phyloP scores from a whole-genome alignment of 2,888 invertebrate genomes.

The Dynastes hyllus region DNA sequence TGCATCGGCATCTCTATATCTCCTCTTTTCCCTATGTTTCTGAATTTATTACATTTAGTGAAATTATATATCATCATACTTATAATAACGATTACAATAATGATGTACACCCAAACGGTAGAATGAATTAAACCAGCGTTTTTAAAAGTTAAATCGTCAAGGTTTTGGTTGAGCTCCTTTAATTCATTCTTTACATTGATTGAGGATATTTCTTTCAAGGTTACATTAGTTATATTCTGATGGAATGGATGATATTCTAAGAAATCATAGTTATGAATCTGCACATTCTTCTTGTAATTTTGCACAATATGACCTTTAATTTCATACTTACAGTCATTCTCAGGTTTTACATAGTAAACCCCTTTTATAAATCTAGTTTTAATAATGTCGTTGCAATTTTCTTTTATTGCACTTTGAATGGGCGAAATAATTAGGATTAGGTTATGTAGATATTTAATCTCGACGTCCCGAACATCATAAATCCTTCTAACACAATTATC shows the following conservation, averaged over 20 bases:
- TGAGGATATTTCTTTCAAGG: neutral
- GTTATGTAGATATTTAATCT: neutral
- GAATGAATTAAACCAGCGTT: slow-evolving; percentile 11
- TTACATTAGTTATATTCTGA: slow-evolving; percentile 17
- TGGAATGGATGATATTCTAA: slow-evolving; percentile 8
- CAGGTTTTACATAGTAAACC: slow-evolving; percentile 4
- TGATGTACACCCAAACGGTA: slow-evolving; percentile 8
- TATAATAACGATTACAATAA: neutral
- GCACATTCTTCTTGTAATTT: neutral
- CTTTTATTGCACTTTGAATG: slow-evolving; percentile 48
- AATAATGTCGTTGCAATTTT: neutral
- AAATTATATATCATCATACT: neutral
- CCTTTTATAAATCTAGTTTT: slow-evolving; percentile 16
- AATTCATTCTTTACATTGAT: slow-evolving; percentile 19
- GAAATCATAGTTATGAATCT: slow-evolving; percentile 13
- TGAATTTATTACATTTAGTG: neutral
- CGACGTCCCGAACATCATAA: neutral
- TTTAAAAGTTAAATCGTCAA: neutral
- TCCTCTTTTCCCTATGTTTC: neutral
- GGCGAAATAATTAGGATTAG: neutral
- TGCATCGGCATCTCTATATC: neutral
- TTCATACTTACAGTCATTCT: neutral
- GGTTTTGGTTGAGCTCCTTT: slow-evolving; percentile 6
- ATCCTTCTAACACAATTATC: neutral
- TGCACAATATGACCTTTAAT: neutral